phyloP scores from a whole-genome alignment of 37 sponge, comb jelly and placozoan genomes.

The Ephydatia muelleri region DNA sequence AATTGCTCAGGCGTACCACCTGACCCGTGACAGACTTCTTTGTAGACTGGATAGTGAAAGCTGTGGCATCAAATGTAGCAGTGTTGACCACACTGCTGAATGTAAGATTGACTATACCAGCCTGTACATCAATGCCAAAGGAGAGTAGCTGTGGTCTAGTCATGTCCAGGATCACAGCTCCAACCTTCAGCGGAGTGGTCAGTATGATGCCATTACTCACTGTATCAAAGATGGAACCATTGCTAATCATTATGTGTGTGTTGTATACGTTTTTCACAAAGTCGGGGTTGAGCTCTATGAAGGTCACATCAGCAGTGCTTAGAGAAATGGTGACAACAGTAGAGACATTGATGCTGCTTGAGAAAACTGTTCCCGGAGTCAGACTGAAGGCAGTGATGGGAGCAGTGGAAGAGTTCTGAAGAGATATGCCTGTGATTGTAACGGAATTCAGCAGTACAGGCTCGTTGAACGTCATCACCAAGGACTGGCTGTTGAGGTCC shows the following conservation, averaged over 20 bases:
- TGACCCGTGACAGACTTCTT: constrained; percentile 31
- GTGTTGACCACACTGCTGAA: constrained; percentile 84
- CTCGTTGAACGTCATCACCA: constrained; percentile 72
- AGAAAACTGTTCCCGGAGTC: background rate
- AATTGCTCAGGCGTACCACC: constrained; percentile 48
- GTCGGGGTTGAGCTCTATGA: constrained; percentile 54
- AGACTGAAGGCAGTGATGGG: background rate
- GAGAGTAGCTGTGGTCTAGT: constrained; percentile 65
- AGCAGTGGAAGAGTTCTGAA: constrained; percentile 32
- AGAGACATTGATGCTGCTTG: constrained; percentile 16
- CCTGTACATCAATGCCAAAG: constrained; percentile 78
- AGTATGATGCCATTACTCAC: constrained; percentile 51
- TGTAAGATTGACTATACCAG: constrained; percentile 69
- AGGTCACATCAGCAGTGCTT: constrained; percentile 33
- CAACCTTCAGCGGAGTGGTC: constrained; percentile 48
- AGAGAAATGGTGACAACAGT: constrained; percentile 25
- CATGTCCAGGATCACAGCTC: constrained; percentile 43
- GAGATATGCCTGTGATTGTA: constrained; percentile 53
- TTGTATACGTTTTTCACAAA: constrained; percentile 68
- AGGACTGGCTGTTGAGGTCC: constrained; percentile 55
- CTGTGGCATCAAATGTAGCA: constrained; percentile 82
- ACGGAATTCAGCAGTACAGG: constrained; percentile 66
- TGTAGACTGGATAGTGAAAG: constrained; percentile 72
- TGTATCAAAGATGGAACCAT: constrained; percentile 64
- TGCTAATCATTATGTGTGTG: constrained; percentile 57